These are phyloP conservation scores for Caloenas nicobarica DNA, from an alignment of 2,113 vertebrate species.

Conservation along the genomic window DNA sequence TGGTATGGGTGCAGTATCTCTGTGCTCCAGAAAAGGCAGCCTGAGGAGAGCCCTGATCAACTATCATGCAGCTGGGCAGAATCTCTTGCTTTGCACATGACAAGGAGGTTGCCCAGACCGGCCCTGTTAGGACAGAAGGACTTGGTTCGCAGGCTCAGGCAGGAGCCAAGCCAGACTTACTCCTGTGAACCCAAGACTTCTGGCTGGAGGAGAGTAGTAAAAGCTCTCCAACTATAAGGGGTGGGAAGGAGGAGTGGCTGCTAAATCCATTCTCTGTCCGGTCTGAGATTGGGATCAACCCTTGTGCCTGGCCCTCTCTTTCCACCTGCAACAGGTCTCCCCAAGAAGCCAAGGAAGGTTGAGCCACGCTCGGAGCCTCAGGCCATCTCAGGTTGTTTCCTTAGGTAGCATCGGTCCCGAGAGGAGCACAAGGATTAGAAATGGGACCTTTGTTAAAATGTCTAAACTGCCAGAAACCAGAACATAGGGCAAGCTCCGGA, in stretches of 20 bases:
- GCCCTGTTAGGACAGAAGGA: not conserved
- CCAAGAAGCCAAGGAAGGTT: not conserved
- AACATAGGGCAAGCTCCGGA: not conserved
- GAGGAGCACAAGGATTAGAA: not conserved
- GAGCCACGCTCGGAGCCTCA: not conserved
- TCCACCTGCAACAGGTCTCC: not conserved
- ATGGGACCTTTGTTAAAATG: not conserved
- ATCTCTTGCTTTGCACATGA: not conserved
- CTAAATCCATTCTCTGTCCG: fast-evolving
- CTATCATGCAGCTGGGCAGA: not conserved
- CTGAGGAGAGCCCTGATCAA: not conserved
- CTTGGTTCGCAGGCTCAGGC: not conserved
- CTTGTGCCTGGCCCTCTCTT: not conserved
- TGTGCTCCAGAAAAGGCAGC: not conserved
- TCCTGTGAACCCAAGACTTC: not conserved
- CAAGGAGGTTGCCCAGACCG: not conserved
- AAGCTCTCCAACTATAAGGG: not conserved
- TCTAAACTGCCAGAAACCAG: not conserved
- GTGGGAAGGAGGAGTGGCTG: not conserved
- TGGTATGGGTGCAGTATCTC: fast-evolving
- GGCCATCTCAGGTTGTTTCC: not conserved
- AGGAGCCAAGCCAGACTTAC: not conserved
- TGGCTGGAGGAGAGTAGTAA: not conserved
- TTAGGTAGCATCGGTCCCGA: not conserved
- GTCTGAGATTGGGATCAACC: not conserved